A percentile compares a stretch with the other conserved stretches of the same genome.
These are phyloP conservation scores for Eulimnadia texana DNA, from an alignment of 1,140 invertebrate genomes.

Conservation along the genomic window DNA sequence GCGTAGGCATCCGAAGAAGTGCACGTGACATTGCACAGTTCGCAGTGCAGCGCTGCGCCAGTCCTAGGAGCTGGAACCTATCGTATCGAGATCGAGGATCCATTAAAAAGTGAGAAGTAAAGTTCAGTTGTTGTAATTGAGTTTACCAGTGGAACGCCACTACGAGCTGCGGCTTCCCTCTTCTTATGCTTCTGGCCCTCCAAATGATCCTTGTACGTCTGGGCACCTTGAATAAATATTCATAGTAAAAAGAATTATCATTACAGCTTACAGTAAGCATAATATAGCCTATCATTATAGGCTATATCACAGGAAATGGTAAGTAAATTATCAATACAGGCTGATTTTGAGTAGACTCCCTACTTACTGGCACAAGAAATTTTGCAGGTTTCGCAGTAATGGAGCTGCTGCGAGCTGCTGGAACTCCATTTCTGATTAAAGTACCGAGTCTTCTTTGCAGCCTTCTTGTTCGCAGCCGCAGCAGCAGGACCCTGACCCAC, in stretches of 20 bases:
- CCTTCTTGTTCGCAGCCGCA: conserved; percentile 37
- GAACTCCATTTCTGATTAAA: conserved; percentile 34
- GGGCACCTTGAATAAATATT: conserved; percentile 20
- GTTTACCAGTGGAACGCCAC: conserved; percentile 40
- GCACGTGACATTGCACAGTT: conserved; percentile 91
- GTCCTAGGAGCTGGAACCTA: conserved; percentile 28
- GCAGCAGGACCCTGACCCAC: conserved; percentile 38
- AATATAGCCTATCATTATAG: neutral
- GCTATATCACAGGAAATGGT: too few relatives aligned
- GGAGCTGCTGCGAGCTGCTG: conserved; percentile 76
- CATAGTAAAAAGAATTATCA: conserved; percentile 2
- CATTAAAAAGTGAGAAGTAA: too few relatives aligned
- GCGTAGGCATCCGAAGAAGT: conserved; percentile 95
- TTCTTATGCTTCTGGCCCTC: conserved; percentile 98
- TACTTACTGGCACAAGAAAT: conserved; percentile 77
- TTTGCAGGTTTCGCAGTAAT: conserved; percentile 94
- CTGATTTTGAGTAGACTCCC: too few relatives aligned
- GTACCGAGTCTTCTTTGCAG: conserved; percentile 37
- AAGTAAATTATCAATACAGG: too few relatives aligned
- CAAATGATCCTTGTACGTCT: conserved; percentile 92
- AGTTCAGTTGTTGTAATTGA: too few relatives aligned
- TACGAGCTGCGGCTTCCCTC: conserved; percentile 80
- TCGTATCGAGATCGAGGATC: too few relatives aligned
- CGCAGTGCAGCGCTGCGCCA: conserved; percentile 32
- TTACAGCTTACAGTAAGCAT: neutral